Conservation (phyloP, 2,888 invertebrate species). For the Tillus elongatus region DNA sequence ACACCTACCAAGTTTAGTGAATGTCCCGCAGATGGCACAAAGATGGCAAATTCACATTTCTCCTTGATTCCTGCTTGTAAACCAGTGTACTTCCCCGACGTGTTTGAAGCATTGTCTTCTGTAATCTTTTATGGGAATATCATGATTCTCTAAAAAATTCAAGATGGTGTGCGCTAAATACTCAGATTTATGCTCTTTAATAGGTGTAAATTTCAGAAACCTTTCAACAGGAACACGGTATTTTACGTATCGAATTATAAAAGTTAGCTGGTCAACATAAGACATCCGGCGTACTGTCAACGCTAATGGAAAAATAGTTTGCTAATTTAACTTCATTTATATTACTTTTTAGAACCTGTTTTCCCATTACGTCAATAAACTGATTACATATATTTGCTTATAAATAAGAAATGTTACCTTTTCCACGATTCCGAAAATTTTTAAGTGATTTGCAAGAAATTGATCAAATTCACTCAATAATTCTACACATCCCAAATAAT, state of each 20-base stretch:
- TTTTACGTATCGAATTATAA: slow-evolving; percentile 29
- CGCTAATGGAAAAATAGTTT: slow-evolving; percentile 21
- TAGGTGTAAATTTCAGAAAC: slow-evolving; percentile 29
- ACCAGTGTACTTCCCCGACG: slow-evolving; percentile 13
- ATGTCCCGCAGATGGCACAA: slow-evolving; percentile 16
- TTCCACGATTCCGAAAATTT: slow-evolving; percentile 22
- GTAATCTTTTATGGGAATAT: slow-evolving; percentile 14
- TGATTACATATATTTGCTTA: slow-evolving; percentile 28
- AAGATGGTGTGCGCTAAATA: slow-evolving; percentile 20
- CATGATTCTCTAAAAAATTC: slow-evolving; percentile 13
- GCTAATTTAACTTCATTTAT: slow-evolving; percentile 25
- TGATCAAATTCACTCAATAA: slow-evolving; percentile 26
- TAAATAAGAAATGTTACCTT: slow-evolving; percentile 25
- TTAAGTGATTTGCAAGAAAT: slow-evolving; percentile 24
- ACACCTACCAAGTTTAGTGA: slow-evolving; percentile 25
- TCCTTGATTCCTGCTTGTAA: slow-evolving; percentile 4
- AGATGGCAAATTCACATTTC: slow-evolving; percentile 10
- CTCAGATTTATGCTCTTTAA: slow-evolving; percentile 27
- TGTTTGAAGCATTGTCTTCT: slow-evolving; percentile 14
- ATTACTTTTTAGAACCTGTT: slow-evolving; percentile 23
- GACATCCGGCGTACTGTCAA: slow-evolving; percentile 29
- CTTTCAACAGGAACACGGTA: slow-evolving; percentile 26
- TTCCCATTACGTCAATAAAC: slow-evolving; percentile 29
- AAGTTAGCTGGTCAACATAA: slow-evolving; percentile 29
- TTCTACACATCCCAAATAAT: slow-evolving; percentile 26